A percentile compares a stretch with the other conserved stretches of the same genome.
Evolutionary conservation across 1,140 invertebrate species (phyloP).

Genomic region (Aphaenogaster floridana): DNA sequence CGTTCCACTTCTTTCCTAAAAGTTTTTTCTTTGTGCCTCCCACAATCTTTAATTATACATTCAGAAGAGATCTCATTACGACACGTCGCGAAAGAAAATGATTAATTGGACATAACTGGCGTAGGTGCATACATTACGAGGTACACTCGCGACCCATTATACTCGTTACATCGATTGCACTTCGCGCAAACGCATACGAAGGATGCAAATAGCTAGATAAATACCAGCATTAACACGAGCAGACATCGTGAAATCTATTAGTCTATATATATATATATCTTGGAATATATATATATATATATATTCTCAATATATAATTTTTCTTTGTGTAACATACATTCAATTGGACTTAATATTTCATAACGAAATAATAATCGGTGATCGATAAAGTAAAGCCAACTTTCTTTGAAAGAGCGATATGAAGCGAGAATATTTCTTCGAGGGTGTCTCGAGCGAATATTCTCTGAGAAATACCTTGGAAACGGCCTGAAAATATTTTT

Average conservation of each 20-base stretch:
- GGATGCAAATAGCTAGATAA: constrained; percentile 20
- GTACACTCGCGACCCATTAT: constrained; percentile 28
- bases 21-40: constrained; percentile 29
- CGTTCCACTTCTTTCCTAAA: constrained; percentile 30
- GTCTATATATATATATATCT: background rate
- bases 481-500: constrained; percentile 28
- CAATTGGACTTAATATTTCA: background rate
- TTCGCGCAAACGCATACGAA: constrained; percentile 41
- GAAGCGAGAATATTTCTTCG: constrained; percentile 43
- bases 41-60: constrained; percentile 59
- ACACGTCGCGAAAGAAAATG: constrained; percentile 55
- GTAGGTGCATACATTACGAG: constrained; percentile 42
- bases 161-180: constrained; percentile 55
- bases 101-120: constrained; percentile 47
- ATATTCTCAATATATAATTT: too few species aligned
- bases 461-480: constrained; percentile 3
- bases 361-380: constrained; percentile 40
- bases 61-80: constrained; percentile 56
- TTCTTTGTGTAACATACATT: background rate
- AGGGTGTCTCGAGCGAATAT: constrained; percentile 36
- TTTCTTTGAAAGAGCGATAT: background rate
- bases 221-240: constrained; percentile 1
- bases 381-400: constrained; percentile 10
- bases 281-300: background rate
- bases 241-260: background rate